Conservation (phyloP, 2,888 invertebrate species). For the Itoplectis maculator region DNA sequence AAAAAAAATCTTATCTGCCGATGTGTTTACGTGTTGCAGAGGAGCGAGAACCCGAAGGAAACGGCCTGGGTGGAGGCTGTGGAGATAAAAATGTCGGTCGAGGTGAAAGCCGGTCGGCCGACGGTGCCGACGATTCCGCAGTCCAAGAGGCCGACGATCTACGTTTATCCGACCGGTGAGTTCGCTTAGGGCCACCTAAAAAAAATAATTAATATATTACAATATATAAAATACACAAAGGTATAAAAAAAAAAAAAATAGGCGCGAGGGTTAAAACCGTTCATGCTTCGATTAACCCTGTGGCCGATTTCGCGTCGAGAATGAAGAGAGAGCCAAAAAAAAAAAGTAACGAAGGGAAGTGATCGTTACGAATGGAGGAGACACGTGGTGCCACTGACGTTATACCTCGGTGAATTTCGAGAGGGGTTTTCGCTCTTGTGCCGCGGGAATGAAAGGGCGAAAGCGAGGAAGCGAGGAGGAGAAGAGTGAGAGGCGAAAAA, state of each 20-base stretch:
- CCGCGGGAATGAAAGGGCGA: conserved; percentile 22
- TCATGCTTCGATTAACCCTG: background rate
- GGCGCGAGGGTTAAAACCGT: background rate
- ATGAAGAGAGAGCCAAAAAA: background rate
- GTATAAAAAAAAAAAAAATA: too few species aligned
- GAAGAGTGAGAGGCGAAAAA: background rate
- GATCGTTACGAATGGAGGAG: conserved; percentile 11
- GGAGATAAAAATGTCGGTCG: conserved; percentile 75
- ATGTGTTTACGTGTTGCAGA: conserved; percentile 55
- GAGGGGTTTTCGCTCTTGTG: background rate
- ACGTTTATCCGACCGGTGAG: conserved; percentile 90
- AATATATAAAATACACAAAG: too few species aligned
- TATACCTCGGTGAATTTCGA: background rate
- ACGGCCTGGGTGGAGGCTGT: background rate
- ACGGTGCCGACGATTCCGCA: conserved; percentile 84
- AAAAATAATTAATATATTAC: conserved; percentile 53
- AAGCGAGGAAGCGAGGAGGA: conserved; percentile 7
- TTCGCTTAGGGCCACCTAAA: conserved; percentile 3
- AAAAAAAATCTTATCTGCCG: conserved; percentile 11
- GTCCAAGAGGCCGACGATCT: conserved; percentile 90
- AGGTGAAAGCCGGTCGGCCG: conserved; percentile 80
- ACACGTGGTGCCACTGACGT: background rate
- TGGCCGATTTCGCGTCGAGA: background rate
- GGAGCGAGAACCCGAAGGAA: background rate
- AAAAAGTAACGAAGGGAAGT: background rate